Base-by-base conservation (phyloP, 2,888 invertebrate genomes). In the Microctonus brassicae region DNA sequence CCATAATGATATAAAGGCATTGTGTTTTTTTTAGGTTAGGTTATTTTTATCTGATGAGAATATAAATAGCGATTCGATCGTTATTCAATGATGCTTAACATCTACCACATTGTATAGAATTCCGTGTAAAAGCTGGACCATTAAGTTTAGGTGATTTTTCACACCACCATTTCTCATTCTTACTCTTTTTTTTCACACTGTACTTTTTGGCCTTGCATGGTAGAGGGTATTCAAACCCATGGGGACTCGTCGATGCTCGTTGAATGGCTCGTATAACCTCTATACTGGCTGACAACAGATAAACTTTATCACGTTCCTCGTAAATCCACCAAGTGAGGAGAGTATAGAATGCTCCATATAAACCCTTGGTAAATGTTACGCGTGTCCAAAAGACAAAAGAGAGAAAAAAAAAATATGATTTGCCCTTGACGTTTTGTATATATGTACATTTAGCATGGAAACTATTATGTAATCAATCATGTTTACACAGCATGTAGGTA, bases 251-350 rank as follows among this genome's bases (percentile, higher is more conserved):
- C 20, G 60, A 47, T n/a, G 33, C 24, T 60, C 34, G 22, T 20
- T 52, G 72, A 70, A 65, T 69, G 26, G 36, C 39, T 63, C 64
- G 60, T 33, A 58, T 34, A 72, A 72, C 53, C 55, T 47, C 47
- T 42, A n/a, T n/a, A 61, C 61, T 69, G 72, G 60, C 61, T 65
- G 65, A 72, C 72, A 53, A 64, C 64, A 65, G 67, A 63, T 69
- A 73, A 69, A 73, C 69, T 74, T 72, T 72, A 72, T 72, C 72
- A 63, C 63, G 11, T 26, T 52, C 13, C 36, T 70, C 34, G 36
- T 69, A 42, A 58, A 53, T 64, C 63, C n/a, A 47, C 26, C 57
- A 26, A 63, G 13, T 52, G 63, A 70, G 42, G 17, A 68, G 61
- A n/a, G n/a, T 6, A 7, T 64, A 68, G 61, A n/a, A 6, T 6